These are phyloP conservation scores for Agonum fuliginosum DNA, from an alignment of 2,888 invertebrate species.

Conservation along the genomic window DNA sequence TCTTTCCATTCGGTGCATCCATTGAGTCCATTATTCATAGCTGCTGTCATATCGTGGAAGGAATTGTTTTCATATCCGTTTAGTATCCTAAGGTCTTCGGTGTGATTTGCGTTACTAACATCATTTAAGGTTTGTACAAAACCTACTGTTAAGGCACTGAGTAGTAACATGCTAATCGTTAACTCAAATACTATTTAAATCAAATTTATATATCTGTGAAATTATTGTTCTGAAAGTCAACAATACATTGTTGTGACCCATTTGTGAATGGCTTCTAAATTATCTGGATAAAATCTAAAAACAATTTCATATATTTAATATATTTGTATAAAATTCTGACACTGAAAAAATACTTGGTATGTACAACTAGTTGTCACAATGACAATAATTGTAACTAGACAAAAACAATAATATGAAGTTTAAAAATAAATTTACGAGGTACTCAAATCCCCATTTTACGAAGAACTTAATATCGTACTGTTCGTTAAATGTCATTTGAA, in stretches of 20 bases:
- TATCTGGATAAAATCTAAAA: constrained; percentile 56
- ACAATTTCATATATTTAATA: neutral
- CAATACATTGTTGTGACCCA: constrained; percentile 54
- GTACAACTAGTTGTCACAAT: neutral
- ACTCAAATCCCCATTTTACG: neutral
- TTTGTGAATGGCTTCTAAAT: constrained; percentile 55
- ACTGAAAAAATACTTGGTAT: neutral
- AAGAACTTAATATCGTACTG: neutral
- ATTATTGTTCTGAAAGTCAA: constrained; percentile 51
- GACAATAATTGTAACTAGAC: too few species aligned
- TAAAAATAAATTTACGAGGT: neutral
- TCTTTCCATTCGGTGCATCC: constrained; percentile 56
- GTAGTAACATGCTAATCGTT: constrained; percentile 59
- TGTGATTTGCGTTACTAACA: constrained; percentile 50
- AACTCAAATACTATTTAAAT: constrained; percentile 55
- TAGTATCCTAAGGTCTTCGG: constrained; percentile 46
- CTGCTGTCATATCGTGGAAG: constrained; percentile 50
- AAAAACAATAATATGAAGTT: neutral
- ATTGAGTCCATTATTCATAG: constrained; percentile 36
- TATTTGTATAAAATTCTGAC: neutral
- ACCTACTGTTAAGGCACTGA: constrained; percentile 60
- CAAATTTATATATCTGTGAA: constrained; percentile 44
- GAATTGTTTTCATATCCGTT: constrained; percentile 55
- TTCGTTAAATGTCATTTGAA: neutral
- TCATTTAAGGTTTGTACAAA: constrained; percentile 60